Conservation (phyloP, 1,140 invertebrate species). For the Apolygus lucorum region DNA sequence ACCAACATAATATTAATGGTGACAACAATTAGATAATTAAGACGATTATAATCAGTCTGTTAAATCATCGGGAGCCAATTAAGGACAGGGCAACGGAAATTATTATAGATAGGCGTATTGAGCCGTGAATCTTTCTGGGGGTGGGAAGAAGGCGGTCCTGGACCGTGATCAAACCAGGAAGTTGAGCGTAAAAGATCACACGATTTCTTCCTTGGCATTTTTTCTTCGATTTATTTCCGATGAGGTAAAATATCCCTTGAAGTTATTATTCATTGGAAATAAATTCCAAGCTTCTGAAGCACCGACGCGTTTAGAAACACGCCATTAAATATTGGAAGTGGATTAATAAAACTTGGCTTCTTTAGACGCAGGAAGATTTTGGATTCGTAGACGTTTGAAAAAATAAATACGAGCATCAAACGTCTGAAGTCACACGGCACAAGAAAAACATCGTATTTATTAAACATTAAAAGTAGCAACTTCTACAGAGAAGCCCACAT, state of each 20-base stretch:
- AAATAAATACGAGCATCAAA: neutral
- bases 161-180: neutral
- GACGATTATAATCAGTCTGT: neutral
- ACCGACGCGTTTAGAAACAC: neutral
- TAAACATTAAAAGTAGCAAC: neutral
- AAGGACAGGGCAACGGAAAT: neutral
- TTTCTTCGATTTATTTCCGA: too few relatives aligned
- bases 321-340: neutral
- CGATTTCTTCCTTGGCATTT: too few relatives aligned
- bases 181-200: too few relatives aligned
- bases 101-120: neutral
- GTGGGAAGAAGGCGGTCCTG: neutral
- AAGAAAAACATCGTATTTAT: too few relatives aligned
- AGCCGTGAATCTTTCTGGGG: too few relatives aligned
- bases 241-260: too few relatives aligned
- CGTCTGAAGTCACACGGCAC: too few relatives aligned
- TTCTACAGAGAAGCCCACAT: too few relatives aligned
- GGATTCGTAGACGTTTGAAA: neutral
- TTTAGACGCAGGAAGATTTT: too few relatives aligned
- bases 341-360: neutral
- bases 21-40: neutral
- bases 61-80: neutral
- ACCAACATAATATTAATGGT: neutral
- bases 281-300: too few relatives aligned
- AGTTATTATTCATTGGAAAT: too few relatives aligned